phyloP scores from a whole-genome alignment of 2,888 invertebrate genomes.

The Folsomia manolachei region DNA sequence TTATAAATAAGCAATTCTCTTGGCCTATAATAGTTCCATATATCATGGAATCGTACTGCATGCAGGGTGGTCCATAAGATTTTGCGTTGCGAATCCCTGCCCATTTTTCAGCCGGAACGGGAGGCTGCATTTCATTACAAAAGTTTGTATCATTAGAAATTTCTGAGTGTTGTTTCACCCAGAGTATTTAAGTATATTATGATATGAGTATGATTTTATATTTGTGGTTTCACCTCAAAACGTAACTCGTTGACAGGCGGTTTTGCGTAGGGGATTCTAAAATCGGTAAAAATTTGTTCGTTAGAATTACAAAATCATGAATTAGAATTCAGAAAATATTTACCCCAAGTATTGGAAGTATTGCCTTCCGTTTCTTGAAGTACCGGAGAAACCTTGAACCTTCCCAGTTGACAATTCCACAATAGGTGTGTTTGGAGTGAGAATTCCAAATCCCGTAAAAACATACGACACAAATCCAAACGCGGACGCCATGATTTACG shows the following conservation, averaged over 20 bases:
- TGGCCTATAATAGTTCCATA: conserved; percentile 20
- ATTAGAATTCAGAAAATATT: conserved; percentile 12
- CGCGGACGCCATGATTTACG: conserved; percentile 28
- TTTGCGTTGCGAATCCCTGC: conserved; percentile 37
- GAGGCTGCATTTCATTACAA: conserved; percentile 32
- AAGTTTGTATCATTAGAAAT: not conserved
- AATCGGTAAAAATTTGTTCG: not conserved
- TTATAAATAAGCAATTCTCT: conserved; percentile 44
- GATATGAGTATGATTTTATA: not conserved
- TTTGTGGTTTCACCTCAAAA: conserved; percentile 22
- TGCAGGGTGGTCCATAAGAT: conserved; percentile 23
- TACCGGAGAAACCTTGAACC: conserved; percentile 33
- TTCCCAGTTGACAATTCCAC: conserved; percentile 37
- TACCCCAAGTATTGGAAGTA: conserved; percentile 39
- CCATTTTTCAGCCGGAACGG: conserved; percentile 35
- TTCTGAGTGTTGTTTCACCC: not conserved
- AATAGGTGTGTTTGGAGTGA: conserved; percentile 34
- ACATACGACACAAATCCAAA: conserved; percentile 35
- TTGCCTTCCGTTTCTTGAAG: conserved; percentile 35
- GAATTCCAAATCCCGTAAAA: conserved; percentile 32
- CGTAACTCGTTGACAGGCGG: conserved; percentile 23
- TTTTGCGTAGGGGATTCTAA: conserved; percentile 8
- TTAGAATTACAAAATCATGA: not conserved
- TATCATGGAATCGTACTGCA: conserved; percentile 26
- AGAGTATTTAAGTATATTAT: not conserved